Evolutionary conservation across 1,140 invertebrate genomes (phyloP), one percentile per base, ranked within the genome.

Genomic region (Dreissena rostriformis): DNA sequence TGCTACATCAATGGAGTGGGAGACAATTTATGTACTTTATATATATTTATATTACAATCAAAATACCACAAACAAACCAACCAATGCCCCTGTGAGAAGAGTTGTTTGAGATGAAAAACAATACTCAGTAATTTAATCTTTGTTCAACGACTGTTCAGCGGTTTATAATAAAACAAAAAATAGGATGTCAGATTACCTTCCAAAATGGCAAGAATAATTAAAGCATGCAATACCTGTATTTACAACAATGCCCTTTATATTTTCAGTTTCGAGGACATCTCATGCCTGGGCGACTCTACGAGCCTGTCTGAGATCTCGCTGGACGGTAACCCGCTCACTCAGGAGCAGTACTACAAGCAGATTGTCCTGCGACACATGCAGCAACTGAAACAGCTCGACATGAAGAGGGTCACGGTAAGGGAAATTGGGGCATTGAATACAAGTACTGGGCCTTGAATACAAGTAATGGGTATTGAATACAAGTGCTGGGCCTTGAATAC

Each of bases 281-380:
- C 95, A 24, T 96, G 96, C 86, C 92, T 97, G 71, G 95, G 95
- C 19, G 96, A 97, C 91, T 96, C 96, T 1, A 93, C 93, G 5
- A 95, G 96, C 66, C 94, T 98, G 8, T 95, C 95, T 67, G 97
- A 98, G 94, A 95, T 98, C 57, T 96, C 97, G 14, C 95, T 98
- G 63, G 97, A 98, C 92, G 96, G 96, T 28, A 98, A 98, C 94
- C 97, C 97, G 0, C 95, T 98, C 26, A 86, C 89, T 29, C 88
- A 91, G 82, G 92, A 93, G 28, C 88, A 89, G 73, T 88, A 88
- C 87, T 93, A 93, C 86, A 93, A 93, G 79, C 91, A 92, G 80
- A 90, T 88, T 6, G 86, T 93, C 29, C 87, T 93, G 15, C 76
- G 90, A 71, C 88, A 92, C 80, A 91, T 93, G 90, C 91, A 91